These are phyloP conservation scores for Halcyon smyrnensis DNA, from an alignment of 2,797 vertebrate genomes.

Conservation along the genomic window DNA sequence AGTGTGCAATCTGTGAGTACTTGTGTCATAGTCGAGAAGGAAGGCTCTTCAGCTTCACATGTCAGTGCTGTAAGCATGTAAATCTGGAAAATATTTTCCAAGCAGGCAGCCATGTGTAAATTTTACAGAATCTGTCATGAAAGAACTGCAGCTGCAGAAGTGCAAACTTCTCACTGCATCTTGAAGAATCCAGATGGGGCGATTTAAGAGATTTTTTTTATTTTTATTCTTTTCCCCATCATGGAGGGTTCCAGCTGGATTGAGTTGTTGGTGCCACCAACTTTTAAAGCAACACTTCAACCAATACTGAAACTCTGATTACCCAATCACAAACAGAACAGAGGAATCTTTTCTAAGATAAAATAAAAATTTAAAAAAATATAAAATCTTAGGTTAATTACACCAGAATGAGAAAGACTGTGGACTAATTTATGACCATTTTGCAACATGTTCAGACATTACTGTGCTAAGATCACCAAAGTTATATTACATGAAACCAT, in stretches of 20 bases:
- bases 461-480: slow-evolving; percentile 61
- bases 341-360: slow-evolving; percentile 38
- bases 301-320: slow-evolving; percentile 61
- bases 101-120: slow-evolving; percentile 88
- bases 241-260: slow-evolving; percentile 57
- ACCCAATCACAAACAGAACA: slow-evolving; percentile 46
- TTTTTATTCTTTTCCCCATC: not conserved
- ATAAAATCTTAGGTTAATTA: slow-evolving; percentile 19
- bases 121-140: slow-evolving; percentile 88
- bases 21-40: slow-evolving; percentile 71
- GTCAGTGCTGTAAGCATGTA: slow-evolving; percentile 83
- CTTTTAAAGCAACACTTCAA: slow-evolving; percentile 57
- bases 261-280: slow-evolving; percentile 37
- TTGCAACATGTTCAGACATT: slow-evolving; percentile 40
- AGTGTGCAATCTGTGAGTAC: slow-evolving; percentile 72
- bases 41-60: slow-evolving; percentile 76
- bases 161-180: slow-evolving; percentile 77
- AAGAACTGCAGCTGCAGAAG: slow-evolving; percentile 84
- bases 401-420: slow-evolving; percentile 13
- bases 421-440: slow-evolving; percentile 40
- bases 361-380: not conserved
- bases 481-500: not conserved
- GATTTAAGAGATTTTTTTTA: slow-evolving; percentile 4
- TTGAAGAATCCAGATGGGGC: slow-evolving; percentile 80
- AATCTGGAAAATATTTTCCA: slow-evolving; percentile 88